Evolutionary conservation across 2,888 invertebrate genomes (phyloP).

Genomic region (Cerceris rybyensis): DNA sequence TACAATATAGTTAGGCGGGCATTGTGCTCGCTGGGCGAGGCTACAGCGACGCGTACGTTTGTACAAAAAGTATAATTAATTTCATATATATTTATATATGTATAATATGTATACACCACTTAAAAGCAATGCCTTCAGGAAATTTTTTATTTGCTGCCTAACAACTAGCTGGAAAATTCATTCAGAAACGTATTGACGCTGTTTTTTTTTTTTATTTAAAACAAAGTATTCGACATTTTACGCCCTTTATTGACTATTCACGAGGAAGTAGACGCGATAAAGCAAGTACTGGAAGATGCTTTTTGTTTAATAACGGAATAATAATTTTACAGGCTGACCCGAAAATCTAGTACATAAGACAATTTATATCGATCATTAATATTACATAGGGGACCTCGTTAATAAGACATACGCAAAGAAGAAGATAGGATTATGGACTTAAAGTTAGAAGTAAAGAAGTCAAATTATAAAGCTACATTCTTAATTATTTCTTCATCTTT

Average conservation of each 20-base stretch:
- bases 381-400: no score
- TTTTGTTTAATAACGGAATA: constrained; percentile 10
- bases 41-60: constrained; percentile 74
- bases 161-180: constrained; percentile 19
- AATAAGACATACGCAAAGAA: no score
- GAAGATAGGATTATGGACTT: no score
- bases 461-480: no score
- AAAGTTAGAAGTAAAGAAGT: no score
- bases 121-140: constrained; percentile 76
- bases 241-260: constrained; percentile 8
- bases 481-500: no score
- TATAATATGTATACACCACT: constrained; percentile 75
- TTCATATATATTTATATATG: constrained; percentile 70
- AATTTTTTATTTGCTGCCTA: constrained; percentile 50
- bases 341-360: no score
- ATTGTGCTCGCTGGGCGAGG: constrained; percentile 71
- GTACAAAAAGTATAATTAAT: constrained; percentile 80
- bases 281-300: constrained; percentile 17
- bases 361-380: no score
- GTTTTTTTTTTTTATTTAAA: constrained; percentile 6
- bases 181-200: not conserved
- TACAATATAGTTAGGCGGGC: constrained; percentile 75
- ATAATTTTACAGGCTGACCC: not conserved
- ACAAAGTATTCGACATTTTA: not conserved
- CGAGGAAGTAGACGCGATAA: constrained; percentile 9